Conservation (phyloP, 2,888 invertebrate species). For the Anoncus sp. region DNA sequence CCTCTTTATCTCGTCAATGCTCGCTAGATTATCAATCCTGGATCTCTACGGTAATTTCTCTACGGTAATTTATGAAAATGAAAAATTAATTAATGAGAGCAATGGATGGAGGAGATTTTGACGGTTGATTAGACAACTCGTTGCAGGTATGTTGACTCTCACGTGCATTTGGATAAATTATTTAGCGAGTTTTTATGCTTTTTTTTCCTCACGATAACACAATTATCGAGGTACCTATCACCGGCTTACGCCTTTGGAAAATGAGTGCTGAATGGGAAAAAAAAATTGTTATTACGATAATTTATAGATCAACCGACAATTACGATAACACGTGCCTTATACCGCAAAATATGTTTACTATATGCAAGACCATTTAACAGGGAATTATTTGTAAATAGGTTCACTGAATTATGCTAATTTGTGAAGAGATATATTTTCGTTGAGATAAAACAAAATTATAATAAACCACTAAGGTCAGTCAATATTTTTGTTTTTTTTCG, state of each 20-base stretch:
- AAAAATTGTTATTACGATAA: conserved; percentile 8
- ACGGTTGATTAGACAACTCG: conserved; percentile 12
- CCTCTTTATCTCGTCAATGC: conserved; percentile 51
- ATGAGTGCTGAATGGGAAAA: conserved; percentile 18
- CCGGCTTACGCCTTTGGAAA: neutral
- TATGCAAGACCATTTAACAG: too few species aligned
- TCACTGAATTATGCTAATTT: too few species aligned
- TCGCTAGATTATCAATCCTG: conserved; percentile 38
- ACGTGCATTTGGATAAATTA: conserved; percentile 32
- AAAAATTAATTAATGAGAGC: conserved; percentile 21
- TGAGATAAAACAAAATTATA: too few species aligned
- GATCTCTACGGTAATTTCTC: conserved; percentile 40
- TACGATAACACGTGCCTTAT: too few species aligned
- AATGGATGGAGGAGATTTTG: conserved; percentile 15
- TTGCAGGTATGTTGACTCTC: conserved; percentile 26
- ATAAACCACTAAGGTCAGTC: too few species aligned
- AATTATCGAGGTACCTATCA: conserved; percentile 52
- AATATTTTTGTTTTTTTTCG: too few species aligned
- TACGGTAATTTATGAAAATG: conserved; percentile 24
- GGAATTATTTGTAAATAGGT: too few species aligned
- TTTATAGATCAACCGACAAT: neutral
- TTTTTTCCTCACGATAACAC: conserved; percentile 38
- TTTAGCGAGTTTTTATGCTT: conserved; percentile 14
- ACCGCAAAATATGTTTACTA: too few species aligned
- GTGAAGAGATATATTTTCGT: too few species aligned